Evolutionary conservation across 2,888 invertebrate species (phyloP), one percentile per base, ranked within the genome.

Genomic region (Phyto melanocephala): DNA sequence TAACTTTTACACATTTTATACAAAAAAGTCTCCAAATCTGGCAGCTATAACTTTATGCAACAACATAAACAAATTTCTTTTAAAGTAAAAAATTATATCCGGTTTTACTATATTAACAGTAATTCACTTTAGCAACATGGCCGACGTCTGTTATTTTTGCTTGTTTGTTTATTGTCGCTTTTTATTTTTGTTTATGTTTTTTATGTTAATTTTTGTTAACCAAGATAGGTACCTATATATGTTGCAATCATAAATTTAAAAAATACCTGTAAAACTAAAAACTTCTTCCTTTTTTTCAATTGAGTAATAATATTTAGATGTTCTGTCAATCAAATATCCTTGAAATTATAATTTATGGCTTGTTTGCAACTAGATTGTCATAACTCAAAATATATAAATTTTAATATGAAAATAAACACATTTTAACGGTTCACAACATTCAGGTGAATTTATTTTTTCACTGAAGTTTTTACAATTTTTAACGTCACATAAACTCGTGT

Each of bases 51-150:
- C 0, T 0, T 35, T 28, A 6, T 28, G 28, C 40, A 63, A 56
- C 15, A 56, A 63, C 17, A 58, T 20, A 37, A 40, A 54, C n/a
- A 3, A 52, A 63, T 65, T 40, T 77, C 65, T 60, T 67, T 72
- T 47, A 47, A 56, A 13, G 40, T 33, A 62, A 68, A 72, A 68
- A 63, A 40, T 56, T 60, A 68, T 81, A 77, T 81, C 81, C 81
- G 81, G 77, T 77, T 77, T 72, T 56, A 42, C 62, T 63, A 56
- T 77, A 68, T 81, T 72, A 81, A 77, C 81, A 35, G 72, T 47
- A 56, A 72, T 81, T 77, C 42, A 40, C 33, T 65, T 56, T 42
- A 42, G 11, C 28, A 28, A 28, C 28, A 28, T 28, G 52, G 33
- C 33, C 2, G 47, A 1, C n/a, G 35, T 74, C 63, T 63, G 80